A percentile compares a stretch with the other conserved stretches of the same genome.
Evolutionary conservation across 1,140 invertebrate species (phyloP).

Genomic region (Rhyacophila brunnea): DNA sequence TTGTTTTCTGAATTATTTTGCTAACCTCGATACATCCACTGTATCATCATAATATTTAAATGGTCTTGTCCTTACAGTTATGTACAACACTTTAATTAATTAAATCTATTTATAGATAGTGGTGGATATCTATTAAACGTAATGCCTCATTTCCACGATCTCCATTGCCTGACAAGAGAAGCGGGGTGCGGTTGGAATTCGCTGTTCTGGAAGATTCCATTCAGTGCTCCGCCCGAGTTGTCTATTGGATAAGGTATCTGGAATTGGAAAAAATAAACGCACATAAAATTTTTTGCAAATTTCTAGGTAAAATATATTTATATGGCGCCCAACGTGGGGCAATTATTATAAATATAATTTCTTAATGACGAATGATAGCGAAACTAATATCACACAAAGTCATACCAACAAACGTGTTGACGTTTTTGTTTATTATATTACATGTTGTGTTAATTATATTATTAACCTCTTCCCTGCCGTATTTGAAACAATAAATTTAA

Average conservation of each 20-base stretch:
- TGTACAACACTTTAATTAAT: background rate
- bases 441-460: background rate
- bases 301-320: background rate
- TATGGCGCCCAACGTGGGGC: background rate
- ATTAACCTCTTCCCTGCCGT: background rate
- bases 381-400: background rate
- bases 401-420: background rate
- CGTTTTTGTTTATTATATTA: background rate
- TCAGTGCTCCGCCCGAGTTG: conserved; percentile 14
- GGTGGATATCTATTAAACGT: too few species aligned
- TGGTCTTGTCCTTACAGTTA: too few species aligned
- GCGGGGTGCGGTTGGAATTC: conserved; percentile 30
- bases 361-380: background rate
- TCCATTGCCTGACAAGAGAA: conserved; percentile 29
- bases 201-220: conserved; percentile 32
- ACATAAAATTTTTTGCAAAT: background rate
- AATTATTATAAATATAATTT: background rate
- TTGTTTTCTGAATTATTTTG: too few species aligned
- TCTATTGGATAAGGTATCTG: conserved; percentile 24
- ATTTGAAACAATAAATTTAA: too few species aligned
- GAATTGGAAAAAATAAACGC: too few species aligned
- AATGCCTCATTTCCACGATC: conserved; percentile 25
- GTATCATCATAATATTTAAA: background rate
- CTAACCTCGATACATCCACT: too few species aligned
- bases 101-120: background rate